phyloP scores from a whole-genome alignment of 2,888 invertebrate species.

The Lithophane leautieri region DNA sequence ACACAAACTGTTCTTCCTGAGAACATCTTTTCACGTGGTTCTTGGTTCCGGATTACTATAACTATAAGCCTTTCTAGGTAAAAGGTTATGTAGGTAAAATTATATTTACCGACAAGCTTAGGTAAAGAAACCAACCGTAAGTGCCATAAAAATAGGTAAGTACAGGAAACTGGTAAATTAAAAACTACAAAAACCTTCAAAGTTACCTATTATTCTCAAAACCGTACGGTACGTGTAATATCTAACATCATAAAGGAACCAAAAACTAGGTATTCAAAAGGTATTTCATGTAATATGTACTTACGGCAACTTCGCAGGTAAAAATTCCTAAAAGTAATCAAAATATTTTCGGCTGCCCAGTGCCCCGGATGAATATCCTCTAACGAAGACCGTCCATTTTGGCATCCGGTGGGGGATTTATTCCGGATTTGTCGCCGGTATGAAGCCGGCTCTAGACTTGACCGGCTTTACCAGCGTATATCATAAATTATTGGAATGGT shows the following conservation, averaged over 20 bases:
- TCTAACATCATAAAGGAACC: not conserved
- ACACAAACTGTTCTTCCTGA: not conserved
- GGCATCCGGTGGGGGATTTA: conserved; percentile 50
- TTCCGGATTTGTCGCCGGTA: conserved; percentile 46
- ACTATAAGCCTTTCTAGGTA: not conserved
- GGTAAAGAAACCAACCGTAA: not conserved
- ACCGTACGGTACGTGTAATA: not conserved
- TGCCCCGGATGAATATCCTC: conserved; percentile 29
- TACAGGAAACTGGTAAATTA: not conserved
- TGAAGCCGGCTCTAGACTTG: conserved; percentile 44
- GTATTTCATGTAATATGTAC: conserved; percentile 20
- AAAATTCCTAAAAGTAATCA: conserved; percentile 45
- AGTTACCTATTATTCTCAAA: not conserved
- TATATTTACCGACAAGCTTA: not conserved
- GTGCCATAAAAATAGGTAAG: not conserved
- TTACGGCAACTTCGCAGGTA: conserved; percentile 16
- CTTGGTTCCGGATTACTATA: not conserved
- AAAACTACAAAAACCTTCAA: not conserved
- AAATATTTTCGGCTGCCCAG: conserved; percentile 38
- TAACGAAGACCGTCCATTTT: conserved; percentile 47
- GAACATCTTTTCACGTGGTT: not conserved
- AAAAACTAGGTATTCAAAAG: not conserved
- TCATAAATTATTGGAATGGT: conserved; percentile 51
- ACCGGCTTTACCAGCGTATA: conserved; percentile 39
- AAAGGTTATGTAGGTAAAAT: not conserved